Conservation (phyloP, 2,797 vertebrate genomes). For the Ispidina picta region DNA sequence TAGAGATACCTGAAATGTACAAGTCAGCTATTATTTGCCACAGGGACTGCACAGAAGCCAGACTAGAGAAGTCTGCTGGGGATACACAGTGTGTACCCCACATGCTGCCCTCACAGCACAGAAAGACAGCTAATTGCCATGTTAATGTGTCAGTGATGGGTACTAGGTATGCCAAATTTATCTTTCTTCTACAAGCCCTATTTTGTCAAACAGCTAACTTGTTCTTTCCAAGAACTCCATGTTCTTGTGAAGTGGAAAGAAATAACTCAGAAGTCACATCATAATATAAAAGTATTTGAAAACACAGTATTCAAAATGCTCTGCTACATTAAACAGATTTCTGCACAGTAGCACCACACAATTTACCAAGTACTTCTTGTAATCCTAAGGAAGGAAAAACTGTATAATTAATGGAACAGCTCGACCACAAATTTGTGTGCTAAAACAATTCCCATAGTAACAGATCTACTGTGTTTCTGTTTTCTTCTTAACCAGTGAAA, state of each 20-base stretch:
- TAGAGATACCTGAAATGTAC: not conserved
- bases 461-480: not conserved
- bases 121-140: not conserved
- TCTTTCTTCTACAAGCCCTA: not conserved
- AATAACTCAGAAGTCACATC: not conserved
- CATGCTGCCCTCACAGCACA: not conserved
- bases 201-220: not conserved
- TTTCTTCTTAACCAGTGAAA: not conserved
- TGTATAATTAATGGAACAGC: not conserved
- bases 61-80: not conserved
- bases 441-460: not conserved
- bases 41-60: not conserved
- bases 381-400: not conserved
- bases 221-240: not conserved
- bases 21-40: not conserved
- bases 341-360: not conserved
- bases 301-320: not conserved
- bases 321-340: not conserved
- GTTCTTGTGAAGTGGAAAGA: not conserved
- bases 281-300: not conserved
- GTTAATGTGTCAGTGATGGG: not conserved
- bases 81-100: not conserved
- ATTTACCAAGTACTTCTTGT: not conserved
- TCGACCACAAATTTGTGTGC: not conserved
- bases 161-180: not conserved